phyloP scores from a whole-genome alignment of 2,113 vertebrate genomes.

The Tricholaema leucomelas region DNA sequence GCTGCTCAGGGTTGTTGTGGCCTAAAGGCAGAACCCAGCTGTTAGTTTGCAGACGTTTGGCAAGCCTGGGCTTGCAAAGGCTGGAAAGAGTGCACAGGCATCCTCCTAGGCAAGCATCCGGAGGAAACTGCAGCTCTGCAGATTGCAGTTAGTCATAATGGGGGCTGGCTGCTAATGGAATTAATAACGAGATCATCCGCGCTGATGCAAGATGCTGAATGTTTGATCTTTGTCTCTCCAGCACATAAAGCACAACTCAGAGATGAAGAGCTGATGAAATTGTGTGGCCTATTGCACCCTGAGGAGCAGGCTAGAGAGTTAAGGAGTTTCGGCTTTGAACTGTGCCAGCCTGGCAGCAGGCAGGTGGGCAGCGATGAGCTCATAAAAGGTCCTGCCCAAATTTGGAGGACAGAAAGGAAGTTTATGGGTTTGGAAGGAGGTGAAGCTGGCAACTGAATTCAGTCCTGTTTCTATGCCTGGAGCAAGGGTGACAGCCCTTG shows the following conservation, averaged over 20 bases:
- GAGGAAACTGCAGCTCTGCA: neutral
- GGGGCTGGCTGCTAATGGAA: neutral
- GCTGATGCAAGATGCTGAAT: neutral
- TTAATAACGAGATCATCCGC: accelerated
- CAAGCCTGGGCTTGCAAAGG: neutral
- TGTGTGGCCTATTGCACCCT: neutral
- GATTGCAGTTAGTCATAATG: neutral
- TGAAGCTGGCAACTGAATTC: neutral
- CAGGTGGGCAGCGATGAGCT: neutral
- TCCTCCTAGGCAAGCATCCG: neutral
- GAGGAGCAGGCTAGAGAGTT: neutral
- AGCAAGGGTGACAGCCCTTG: neutral
- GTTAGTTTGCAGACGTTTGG: neutral
- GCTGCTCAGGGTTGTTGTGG: too few relatives aligned
- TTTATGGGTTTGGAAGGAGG: neutral
- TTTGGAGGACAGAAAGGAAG: neutral
- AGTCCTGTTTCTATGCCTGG: neutral
- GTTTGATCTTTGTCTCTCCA: neutral
- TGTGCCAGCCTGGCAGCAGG: neutral
- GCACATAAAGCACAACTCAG: neutral
- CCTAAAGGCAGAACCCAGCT: too few relatives aligned
- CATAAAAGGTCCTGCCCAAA: neutral
- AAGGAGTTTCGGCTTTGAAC: neutral
- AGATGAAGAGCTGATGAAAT: neutral
- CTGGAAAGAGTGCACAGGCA: neutral